Base-by-base conservation (phyloP, 1,140 invertebrate species). In the Pantala flavescens region DNA sequence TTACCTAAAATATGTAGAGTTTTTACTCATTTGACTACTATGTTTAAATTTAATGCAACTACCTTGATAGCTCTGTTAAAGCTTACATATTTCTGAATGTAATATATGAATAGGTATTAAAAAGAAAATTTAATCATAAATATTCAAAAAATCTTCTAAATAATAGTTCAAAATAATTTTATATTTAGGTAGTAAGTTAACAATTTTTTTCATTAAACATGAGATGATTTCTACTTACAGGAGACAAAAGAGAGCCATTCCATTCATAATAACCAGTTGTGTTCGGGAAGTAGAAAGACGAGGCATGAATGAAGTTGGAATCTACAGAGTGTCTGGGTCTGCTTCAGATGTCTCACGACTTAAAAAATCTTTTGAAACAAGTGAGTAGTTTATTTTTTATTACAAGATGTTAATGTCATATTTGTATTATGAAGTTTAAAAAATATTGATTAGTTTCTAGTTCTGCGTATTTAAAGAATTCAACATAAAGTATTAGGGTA, bases 301-400 rank as follows among this genome's bases (percentile, higher is more conserved):
- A 75, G 94, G 97, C 23, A 91, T 99, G 80, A 88, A 90, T 76
- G 94, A 97, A 85, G 91, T 98, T 77, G 97, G 97, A 23, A 87
- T 98, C 72, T 98, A 98, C 85, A 88, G 97, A 75, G 94, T 99
- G 11, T 98, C 95, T 74, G 97, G 97, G 72, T 96, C 96, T 70
- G 90, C 95, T 42, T 96, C 95, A 0, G 93, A 98, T 84, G 88
- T 98, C 71, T 90, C 93, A 76, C 92, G 92, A 80, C 86, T 98
- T 16, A 92, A 93, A 79, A 97, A 96, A 84, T 91, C 93, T 23
- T 97, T 97, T 83, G 95, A 98, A 84, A 95, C 93, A 80, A 97
- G 93, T 94, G 83, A 87, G 88, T 84, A 82, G 80, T 76, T 78
- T 79, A n/a, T n/a, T n/a, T n/a, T n/a, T n/a, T n/a, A n/a, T n/a